These are phyloP conservation scores for Crotalus helleri DNA, from an alignment of 2,113 vertebrate species.

Conservation along the genomic window DNA sequence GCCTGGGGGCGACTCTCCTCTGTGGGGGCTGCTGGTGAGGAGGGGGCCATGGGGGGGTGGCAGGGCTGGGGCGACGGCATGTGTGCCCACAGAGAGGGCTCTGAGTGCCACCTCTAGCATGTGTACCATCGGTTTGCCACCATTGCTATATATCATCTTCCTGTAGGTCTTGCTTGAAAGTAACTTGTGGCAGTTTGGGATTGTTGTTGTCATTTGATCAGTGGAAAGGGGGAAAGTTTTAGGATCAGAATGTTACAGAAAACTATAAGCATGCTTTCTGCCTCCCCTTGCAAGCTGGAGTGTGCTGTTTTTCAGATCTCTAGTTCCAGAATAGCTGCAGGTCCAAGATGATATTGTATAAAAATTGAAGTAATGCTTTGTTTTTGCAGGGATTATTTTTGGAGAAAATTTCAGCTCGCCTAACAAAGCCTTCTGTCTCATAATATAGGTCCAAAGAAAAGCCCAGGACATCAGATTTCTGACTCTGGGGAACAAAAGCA, in stretches of 20 bases:
- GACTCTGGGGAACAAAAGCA: constrained; percentile 77
- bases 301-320: neutral
- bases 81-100: too few relatives aligned
- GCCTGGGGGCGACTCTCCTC: too few relatives aligned
- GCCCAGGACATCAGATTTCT: constrained; percentile 69
- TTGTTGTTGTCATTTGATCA: neutral
- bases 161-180: neutral
- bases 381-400: neutral
- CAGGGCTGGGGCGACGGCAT: too few relatives aligned
- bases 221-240: neutral
- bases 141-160: neutral
- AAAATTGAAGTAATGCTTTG: neutral
- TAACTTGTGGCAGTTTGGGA: neutral
- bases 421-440: constrained; percentile 32
- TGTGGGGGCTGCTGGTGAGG: too few relatives aligned
- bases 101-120: too few relatives aligned
- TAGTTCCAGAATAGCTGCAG: neutral
- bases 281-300: neutral
- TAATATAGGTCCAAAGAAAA: constrained; percentile 71
- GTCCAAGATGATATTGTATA: neutral
- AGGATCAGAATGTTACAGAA: neutral
- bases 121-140: too few relatives aligned
- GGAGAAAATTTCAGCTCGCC: neutral
- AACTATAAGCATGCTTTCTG: neutral
- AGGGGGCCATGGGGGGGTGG: too few relatives aligned